Evolutionary conservation across 2,113 vertebrate genomes (phyloP), one percentile per base, ranked within the genome.

Genomic region (Myocastor coypus): DNA sequence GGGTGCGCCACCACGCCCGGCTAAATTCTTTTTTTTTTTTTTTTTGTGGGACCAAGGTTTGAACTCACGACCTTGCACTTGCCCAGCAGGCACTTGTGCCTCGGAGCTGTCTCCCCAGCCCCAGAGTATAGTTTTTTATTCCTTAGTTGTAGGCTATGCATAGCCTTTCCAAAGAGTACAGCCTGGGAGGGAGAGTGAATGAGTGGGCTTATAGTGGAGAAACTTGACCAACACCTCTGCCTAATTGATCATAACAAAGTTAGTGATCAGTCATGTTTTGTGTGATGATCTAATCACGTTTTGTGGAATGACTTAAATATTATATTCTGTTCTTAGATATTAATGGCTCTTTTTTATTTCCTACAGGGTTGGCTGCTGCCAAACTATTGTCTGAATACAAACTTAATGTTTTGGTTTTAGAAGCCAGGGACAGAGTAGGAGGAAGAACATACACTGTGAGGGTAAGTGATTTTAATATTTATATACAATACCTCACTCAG

Each of bases 381-480:
- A 99, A 99, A 61, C 96, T 99, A 85, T 97, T 99, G 22, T 96
- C 92, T 59, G 98, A 99, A 93, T 96, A 98, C 97, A 98, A 98
- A 40, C 52, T 98, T 95, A 98, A 24, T 0, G 98, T 99, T 96
- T 96, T 99, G 93, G 98, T 99, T 80, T 98, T 99, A 66, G 99
- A 99, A 92, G 99, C 99, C 20, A 98, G 98, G 64, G 87, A 99
- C 95, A 98, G 99, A 97, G 99, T 99, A 94, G 99, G 99, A 91
- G 99, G 99, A 96, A 98, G 99, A 97, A 99, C 99, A 30, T 98
- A 98, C 88, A 99, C 99, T 17, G 68, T 99, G 92, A 98, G 97
- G 82, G 99, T 99, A 97, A 98, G 98, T 96, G 64, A 40, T 92
- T 82, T 37, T 92, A 75, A 52, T 71, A 20, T 42, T 81, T 88